Evolutionary conservation across 1,140 invertebrate genomes (phyloP).

Genomic region (Ceratoteleas bidentatus): DNA sequence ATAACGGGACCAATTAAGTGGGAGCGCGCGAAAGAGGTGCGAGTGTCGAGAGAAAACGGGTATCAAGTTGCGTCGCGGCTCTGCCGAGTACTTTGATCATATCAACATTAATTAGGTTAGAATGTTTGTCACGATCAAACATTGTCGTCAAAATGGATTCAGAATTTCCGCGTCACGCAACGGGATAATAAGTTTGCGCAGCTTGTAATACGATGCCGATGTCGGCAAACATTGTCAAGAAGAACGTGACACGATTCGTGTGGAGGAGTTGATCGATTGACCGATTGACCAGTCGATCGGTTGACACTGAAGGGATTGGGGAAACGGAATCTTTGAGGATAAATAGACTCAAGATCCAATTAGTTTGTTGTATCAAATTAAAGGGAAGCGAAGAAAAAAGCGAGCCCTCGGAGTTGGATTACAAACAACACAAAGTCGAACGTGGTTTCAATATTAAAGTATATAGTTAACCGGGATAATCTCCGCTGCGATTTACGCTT

Average conservation of each 20-base stretch:
- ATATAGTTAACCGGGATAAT: too few species aligned
- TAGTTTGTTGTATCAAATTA: too few species aligned
- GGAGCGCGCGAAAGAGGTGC: neutral
- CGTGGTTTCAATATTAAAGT: too few species aligned
- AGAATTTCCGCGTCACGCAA: slow-evolving; percentile 41
- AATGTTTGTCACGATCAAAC: slow-evolving; percentile 56
- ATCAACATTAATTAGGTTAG: slow-evolving; percentile 61
- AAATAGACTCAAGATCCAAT: too few species aligned
- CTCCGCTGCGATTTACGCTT: too few species aligned
- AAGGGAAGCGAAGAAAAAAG: too few species aligned
- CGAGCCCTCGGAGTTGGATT: too few species aligned
- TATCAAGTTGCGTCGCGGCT: slow-evolving; percentile 25
- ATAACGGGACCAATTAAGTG: slow-evolving; percentile 23
- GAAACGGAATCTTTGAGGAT: too few species aligned
- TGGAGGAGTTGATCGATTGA: slow-evolving; percentile 21
- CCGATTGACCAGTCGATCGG: slow-evolving; percentile 9
- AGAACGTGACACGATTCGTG: slow-evolving; percentile 14
- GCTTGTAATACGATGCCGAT: slow-evolving; percentile 18
- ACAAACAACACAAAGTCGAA: too few species aligned
- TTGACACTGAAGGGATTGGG: too few species aligned
- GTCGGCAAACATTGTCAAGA: slow-evolving; percentile 7
- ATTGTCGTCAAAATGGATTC: slow-evolving; percentile 52
- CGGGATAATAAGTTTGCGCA: slow-evolving; percentile 48
- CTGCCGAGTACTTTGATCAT: slow-evolving; percentile 49
- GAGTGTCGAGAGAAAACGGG: slow-evolving; percentile 8